Conservation (phyloP, 2,888 invertebrate species). For the Sminthurides aquaticus region DNA sequence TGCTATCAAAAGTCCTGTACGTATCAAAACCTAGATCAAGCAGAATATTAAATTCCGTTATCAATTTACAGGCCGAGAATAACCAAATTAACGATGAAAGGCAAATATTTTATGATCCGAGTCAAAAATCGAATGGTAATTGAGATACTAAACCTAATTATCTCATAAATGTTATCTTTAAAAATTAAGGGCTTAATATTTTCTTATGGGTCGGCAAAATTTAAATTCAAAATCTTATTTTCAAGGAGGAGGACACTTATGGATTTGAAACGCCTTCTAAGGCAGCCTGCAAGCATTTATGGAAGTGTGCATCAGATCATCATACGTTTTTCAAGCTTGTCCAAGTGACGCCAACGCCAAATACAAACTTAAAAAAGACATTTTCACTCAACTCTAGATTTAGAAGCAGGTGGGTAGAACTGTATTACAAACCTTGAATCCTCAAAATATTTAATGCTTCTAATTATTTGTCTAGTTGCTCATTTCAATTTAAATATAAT, state of each 20-base stretch:
- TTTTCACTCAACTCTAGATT: slow-evolving; percentile 65
- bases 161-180: too few species aligned
- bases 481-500: too few species aligned
- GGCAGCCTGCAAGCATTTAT: slow-evolving; percentile 86
- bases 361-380: slow-evolving; percentile 49
- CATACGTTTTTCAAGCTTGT: slow-evolving; percentile 86
- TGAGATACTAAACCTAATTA: too few species aligned
- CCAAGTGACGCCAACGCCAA: slow-evolving; percentile 62
- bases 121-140: slow-evolving; percentile 94
- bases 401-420: slow-evolving; percentile 60
- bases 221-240: too few species aligned
- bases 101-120: slow-evolving; percentile 90
- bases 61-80: slow-evolving; percentile 68
- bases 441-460: background rate
- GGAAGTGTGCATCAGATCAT: slow-evolving; percentile 93
- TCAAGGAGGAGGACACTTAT: slow-evolving; percentile 85
- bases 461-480: too few species aligned
- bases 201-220: too few species aligned
- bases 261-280: slow-evolving; percentile 42
- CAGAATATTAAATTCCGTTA: background rate
- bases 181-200: too few species aligned
- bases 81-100: slow-evolving; percentile 92
- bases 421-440: too few species aligned
- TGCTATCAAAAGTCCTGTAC: too few species aligned
- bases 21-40: too few species aligned